phyloP scores from a whole-genome alignment of 2,797 vertebrate genomes.

The Acridotheres tristis region DNA sequence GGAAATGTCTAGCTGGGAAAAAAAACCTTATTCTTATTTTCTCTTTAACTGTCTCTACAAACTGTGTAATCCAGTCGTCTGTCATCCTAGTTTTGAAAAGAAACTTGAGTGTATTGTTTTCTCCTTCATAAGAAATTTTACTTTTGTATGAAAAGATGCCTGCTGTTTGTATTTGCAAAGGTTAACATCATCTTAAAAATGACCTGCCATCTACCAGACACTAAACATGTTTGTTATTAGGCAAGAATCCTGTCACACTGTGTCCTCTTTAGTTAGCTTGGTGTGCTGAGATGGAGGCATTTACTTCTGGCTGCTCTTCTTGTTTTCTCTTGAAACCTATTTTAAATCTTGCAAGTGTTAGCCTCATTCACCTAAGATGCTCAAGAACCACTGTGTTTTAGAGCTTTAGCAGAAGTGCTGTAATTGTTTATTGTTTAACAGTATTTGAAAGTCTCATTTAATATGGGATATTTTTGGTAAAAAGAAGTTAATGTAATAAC shows the following conservation, averaged over 20 bases:
- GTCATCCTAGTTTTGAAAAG: background rate
- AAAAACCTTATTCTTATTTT: background rate
- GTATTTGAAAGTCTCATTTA: background rate
- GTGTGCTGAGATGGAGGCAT: background rate
- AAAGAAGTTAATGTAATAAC: background rate
- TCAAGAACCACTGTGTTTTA: background rate
- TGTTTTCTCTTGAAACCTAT: background rate
- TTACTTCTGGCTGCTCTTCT: background rate
- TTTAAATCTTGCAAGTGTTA: background rate
- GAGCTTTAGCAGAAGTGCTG: background rate
- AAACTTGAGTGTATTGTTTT: background rate
- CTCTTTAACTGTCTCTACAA: background rate
- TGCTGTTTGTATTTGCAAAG: background rate
- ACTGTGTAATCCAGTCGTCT: background rate
- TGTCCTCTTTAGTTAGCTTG: background rate
- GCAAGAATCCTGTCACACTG: background rate
- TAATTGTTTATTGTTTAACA: background rate
- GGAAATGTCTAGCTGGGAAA: slow-evolving; percentile 1
- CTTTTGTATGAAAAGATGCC: background rate
- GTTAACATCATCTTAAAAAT: background rate
- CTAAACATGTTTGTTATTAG: background rate
- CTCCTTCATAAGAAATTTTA: background rate
- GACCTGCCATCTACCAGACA: background rate
- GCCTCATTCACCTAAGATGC: background rate
- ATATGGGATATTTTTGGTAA: background rate